Evolutionary conservation across 2,797 vertebrate species (phyloP).

Genomic region (Myotis findleyi): DNA sequence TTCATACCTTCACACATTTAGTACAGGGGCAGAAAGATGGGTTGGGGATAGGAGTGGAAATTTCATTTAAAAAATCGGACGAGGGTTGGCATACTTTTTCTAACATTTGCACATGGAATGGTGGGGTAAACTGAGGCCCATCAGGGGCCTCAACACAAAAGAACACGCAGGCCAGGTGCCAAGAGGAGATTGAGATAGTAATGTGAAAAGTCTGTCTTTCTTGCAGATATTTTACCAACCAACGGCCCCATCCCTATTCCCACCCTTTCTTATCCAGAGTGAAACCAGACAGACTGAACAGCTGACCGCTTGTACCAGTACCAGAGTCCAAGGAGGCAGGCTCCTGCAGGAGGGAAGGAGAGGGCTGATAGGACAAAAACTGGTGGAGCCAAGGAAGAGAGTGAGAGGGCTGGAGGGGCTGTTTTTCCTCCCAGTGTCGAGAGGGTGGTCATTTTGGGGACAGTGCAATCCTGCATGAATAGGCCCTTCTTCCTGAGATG

Average conservation of each 20-base stretch:
- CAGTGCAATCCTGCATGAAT: not conserved
- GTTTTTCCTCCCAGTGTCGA: not conserved
- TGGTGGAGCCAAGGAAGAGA: not conserved
- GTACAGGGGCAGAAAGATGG: not conserved
- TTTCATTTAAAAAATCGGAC: not conserved
- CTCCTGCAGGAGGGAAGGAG: not conserved
- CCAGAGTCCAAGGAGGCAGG: not conserved
- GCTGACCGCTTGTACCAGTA: not conserved
- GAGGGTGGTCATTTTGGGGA: not conserved
- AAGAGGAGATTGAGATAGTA: not conserved
- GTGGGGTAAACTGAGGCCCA: not conserved
- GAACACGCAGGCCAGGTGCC: not conserved
- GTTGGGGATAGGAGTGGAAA: not conserved
- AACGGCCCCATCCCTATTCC: too few relatives aligned
- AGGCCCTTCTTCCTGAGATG: not conserved
- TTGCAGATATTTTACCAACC: not conserved
- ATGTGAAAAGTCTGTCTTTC: not conserved
- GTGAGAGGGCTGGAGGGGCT: not conserved
- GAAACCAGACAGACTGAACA: not conserved
- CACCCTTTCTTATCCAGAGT: not conserved
- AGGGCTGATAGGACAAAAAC: not conserved
- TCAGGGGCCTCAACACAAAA: not conserved
- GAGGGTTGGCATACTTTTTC: not conserved
- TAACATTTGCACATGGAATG: not conserved
- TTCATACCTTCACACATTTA: not conserved